Conservation (phyloP, 2,113 vertebrate genomes). For the Petaurus breviceps region DNA sequence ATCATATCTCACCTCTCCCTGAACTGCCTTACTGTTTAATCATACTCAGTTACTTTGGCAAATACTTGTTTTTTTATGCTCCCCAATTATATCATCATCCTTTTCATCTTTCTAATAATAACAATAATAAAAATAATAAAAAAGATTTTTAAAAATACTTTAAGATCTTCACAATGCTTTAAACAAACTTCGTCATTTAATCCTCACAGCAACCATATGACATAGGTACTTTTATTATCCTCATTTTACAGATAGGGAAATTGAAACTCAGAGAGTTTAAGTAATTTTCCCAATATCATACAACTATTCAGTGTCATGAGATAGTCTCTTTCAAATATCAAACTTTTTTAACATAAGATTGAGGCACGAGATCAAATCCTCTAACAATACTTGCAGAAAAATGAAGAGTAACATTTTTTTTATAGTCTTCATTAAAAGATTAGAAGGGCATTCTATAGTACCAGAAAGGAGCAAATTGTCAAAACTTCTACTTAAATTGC, state of each 20-base stretch:
- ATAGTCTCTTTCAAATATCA: background rate
- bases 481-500: background rate
- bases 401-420: background rate
- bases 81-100: background rate
- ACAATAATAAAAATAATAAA: background rate
- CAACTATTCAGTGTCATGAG: background rate
- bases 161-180: background rate
- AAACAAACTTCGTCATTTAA: background rate
- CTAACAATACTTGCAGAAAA: conserved; percentile 21
- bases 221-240: background rate
- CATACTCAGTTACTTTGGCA: background rate
- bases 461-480: background rate
- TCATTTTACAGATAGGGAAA: background rate
- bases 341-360: background rate
- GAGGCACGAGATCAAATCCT: conserved; percentile 6
- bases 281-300: background rate
- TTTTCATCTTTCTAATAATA: background rate
- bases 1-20: too few species aligned
- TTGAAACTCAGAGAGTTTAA: background rate
- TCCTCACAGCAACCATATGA: background rate
- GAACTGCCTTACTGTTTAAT: background rate
- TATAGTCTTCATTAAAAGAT: conserved; percentile 24
- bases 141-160: background rate
- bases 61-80: background rate
- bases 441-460: background rate